Evolutionary conservation across 2,797 vertebrate species (phyloP).

Genomic region (Rhadinocentrus ornatus): DNA sequence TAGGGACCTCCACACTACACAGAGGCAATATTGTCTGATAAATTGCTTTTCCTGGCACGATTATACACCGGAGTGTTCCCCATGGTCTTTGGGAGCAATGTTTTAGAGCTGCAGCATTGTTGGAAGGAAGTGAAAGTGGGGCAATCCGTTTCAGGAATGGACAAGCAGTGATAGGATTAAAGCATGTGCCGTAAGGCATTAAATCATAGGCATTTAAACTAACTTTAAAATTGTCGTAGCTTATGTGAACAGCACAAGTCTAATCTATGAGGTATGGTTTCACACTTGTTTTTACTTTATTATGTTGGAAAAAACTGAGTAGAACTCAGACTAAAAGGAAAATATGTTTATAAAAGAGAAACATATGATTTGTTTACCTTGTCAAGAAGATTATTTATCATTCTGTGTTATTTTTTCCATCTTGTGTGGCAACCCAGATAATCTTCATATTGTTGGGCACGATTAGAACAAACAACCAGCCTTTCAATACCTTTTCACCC

Average conservation of each 20-base stretch:
- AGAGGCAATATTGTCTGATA: slow-evolving; percentile 81
- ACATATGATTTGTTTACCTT: background rate
- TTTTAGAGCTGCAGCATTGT: slow-evolving; percentile 59
- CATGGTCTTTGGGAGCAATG: slow-evolving; percentile 60
- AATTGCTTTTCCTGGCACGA: slow-evolving; percentile 77
- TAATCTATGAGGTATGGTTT: background rate
- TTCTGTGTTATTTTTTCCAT: slow-evolving; percentile 1
- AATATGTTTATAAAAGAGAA: slow-evolving; percentile 3
- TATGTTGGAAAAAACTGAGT: background rate
- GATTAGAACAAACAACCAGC: slow-evolving; percentile 1
- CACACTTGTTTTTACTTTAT: background rate
- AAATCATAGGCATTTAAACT: slow-evolving; percentile 35
- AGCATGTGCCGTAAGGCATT: slow-evolving; percentile 35
- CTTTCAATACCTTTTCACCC: slow-evolving; percentile 2
- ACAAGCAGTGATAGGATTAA: slow-evolving; percentile 50
- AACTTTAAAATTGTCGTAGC: background rate
- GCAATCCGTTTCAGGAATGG: slow-evolving; percentile 57
- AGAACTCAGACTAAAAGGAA: slow-evolving; percentile 8
- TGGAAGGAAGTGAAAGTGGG: slow-evolving; percentile 56
- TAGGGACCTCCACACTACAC: slow-evolving; percentile 72
- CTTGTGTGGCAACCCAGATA: slow-evolving; percentile 3
- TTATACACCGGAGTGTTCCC: slow-evolving; percentile 72
- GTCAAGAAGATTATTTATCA: background rate
- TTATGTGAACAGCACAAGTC: background rate
- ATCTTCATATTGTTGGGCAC: slow-evolving; percentile 6